Percentiles rank a stretch among this genome's conserved stretches.
phyloP scores from a whole-genome alignment of 2,797 vertebrate species.

The Diglossa cyanea region DNA sequence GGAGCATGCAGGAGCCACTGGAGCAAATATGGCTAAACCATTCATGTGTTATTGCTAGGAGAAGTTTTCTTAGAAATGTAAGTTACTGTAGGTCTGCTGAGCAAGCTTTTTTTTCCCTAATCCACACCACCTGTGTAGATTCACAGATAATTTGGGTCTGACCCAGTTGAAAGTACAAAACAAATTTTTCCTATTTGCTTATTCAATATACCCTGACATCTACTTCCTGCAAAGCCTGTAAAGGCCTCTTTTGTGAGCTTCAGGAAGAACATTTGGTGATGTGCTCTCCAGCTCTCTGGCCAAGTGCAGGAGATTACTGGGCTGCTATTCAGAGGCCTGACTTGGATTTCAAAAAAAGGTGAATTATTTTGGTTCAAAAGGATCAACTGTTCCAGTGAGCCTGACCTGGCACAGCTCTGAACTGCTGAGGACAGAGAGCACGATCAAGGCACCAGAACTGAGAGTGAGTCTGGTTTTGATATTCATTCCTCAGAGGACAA shows the following conservation, averaged over 20 bases:
- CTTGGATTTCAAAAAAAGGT: not conserved
- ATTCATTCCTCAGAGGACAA: not conserved
- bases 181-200: conserved; percentile 13
- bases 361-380: not conserved
- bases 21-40: not conserved
- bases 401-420: not conserved
- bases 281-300: not conserved
- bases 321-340: not conserved
- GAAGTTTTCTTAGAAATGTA: not conserved
- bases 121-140: conserved; percentile 27
- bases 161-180: conserved; percentile 38
- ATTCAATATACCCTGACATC: conserved; percentile 2
- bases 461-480: not conserved
- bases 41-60: not conserved
- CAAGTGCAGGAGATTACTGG: not conserved
- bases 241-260: not conserved
- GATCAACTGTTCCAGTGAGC: not conserved
- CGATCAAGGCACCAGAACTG: not conserved
- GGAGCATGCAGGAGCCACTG: not conserved
- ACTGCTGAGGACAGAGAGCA: not conserved
- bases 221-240: not conserved
- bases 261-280: not conserved
- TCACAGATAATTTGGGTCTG: conserved; percentile 22
- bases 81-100: conserved; percentile 33
- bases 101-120: conserved; percentile 37